Evolutionary conservation across 2,888 invertebrate species (phyloP).

Genomic region (Platycheirus albimanus): DNA sequence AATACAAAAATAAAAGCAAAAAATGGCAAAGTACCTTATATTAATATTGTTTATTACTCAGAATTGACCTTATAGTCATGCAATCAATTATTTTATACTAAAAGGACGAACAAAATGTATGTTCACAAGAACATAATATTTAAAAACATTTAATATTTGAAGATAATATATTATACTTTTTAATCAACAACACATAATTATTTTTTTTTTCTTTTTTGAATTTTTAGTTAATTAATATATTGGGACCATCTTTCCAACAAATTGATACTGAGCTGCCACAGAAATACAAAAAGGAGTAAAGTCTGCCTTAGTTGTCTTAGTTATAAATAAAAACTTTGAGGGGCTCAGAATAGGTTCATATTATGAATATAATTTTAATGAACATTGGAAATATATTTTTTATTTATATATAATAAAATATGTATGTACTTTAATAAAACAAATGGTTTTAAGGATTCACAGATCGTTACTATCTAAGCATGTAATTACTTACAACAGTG

Average conservation of each 20-base stretch:
- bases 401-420: neutral
- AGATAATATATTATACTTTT: too few relatives aligned
- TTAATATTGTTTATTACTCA: too few relatives aligned
- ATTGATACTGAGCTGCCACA: neutral
- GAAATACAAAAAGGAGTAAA: neutral
- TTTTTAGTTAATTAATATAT: too few relatives aligned
- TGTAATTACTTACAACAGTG: slow-evolving; percentile 21
- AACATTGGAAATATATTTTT: slow-evolving; percentile 20
- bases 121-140: slow-evolving; percentile 12
- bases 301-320: neutral
- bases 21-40: slow-evolving; percentile 3
- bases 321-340: neutral
- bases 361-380: slow-evolving; percentile 11
- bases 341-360: neutral
- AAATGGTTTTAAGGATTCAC: slow-evolving; percentile 9
- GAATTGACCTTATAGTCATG: too few relatives aligned
- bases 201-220: neutral
- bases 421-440: slow-evolving; percentile 12
- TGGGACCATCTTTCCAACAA: neutral
- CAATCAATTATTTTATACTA: neutral
- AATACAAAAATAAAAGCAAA: slow-evolving; percentile 18
- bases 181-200: slow-evolving; percentile 35
- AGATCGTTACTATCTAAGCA: slow-evolving; percentile 38
- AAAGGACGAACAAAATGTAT: slow-evolving; percentile 1
- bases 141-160: slow-evolving; percentile 22